Evolutionary conservation across 92 coral and sea anemone genomes (phyloP).

Genomic region (Heteractis magnifica): DNA sequence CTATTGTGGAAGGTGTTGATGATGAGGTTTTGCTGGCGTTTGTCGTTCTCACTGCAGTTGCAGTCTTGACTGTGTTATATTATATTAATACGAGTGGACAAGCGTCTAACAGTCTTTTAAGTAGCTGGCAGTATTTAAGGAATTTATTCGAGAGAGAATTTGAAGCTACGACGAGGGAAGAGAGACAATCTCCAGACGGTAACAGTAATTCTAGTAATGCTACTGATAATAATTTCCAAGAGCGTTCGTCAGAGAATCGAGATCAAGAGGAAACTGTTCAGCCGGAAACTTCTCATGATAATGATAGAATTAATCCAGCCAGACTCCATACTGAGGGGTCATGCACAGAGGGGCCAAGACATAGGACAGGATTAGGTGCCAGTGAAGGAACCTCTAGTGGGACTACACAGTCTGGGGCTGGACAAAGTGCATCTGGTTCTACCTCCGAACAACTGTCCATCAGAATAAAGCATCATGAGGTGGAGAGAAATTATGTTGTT

Average conservation of each 20-base stretch:
- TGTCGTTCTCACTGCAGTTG: constrained; percentile 44
- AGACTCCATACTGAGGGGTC: background rate
- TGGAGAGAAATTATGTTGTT: constrained; percentile 68
- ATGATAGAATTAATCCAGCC: background rate
- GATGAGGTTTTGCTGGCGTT: constrained; percentile 79
- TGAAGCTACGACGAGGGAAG: background rate
- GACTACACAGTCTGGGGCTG: background rate
- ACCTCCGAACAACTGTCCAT: constrained; percentile 30
- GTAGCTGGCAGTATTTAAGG: constrained; percentile 18
- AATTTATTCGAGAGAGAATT: constrained; percentile 11
- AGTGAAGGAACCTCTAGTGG: constrained; percentile 1
- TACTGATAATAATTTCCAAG: background rate
- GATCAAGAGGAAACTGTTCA: background rate
- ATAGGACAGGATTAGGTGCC: constrained; percentile 11
- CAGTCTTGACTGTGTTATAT: constrained; percentile 32
- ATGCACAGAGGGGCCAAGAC: background rate
- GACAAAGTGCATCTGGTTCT: background rate
- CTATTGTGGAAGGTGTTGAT: constrained; percentile 86
- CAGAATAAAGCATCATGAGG: constrained; percentile 80
- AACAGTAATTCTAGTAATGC: too few species aligned
- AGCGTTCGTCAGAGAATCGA: background rate
- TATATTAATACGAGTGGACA: constrained; percentile 39
- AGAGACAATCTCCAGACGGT: background rate
- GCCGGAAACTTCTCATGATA: background rate
- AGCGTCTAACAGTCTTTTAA: background rate